phyloP scores from a whole-genome alignment of 2,797 vertebrate genomes.

The Gymnopithys bicolor region DNA sequence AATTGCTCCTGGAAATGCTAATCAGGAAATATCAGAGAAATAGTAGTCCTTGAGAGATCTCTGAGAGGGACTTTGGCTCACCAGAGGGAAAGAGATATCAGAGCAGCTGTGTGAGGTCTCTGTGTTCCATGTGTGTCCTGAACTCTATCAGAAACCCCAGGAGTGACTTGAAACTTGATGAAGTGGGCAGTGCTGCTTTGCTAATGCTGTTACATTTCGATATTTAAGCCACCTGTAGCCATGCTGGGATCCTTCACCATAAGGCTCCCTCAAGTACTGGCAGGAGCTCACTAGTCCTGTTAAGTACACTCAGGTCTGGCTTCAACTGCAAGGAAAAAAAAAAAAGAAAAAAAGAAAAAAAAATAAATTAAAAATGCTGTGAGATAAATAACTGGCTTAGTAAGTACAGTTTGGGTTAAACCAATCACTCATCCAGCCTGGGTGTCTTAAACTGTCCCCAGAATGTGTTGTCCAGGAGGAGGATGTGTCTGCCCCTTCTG shows the following conservation, averaged over 20 bases:
- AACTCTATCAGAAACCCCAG: neutral
- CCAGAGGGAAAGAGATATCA: neutral
- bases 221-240: neutral
- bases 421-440: neutral
- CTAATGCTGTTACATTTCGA: neutral
- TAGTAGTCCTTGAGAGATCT: slow-evolving; percentile 5
- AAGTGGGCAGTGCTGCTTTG: neutral
- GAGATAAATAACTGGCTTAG: neutral
- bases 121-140: neutral
- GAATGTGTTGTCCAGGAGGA: neutral
- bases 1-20: slow-evolving; percentile 46
- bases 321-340: neutral
- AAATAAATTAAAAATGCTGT: neutral
- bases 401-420: neutral
- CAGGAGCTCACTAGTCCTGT: neutral
- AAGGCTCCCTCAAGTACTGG: neutral
- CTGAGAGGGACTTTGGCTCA: neutral
- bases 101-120: slow-evolving; percentile 9
- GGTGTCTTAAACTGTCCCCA: neutral
- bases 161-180: neutral
- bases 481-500: neutral
- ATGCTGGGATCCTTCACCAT: neutral
- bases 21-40: slow-evolving; percentile 45
- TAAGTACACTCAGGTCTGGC: neutral
- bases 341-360: too few species aligned